phyloP scores from a whole-genome alignment of 2,797 vertebrate species.

The Pteropus rufus region DNA sequence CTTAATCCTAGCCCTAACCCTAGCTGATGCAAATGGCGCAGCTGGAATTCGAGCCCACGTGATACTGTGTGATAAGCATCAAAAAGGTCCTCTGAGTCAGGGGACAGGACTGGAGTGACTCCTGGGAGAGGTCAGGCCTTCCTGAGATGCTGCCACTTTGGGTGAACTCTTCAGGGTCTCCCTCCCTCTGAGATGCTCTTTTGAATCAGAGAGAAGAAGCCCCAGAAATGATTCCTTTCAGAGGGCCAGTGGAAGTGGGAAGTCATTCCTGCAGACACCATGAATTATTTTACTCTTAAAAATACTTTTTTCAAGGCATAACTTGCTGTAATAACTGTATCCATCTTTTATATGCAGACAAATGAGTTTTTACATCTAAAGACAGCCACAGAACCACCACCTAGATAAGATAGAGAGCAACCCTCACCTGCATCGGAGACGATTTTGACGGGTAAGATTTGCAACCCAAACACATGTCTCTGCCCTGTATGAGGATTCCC shows the following conservation, averaged over 20 bases:
- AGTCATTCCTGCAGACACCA: background rate
- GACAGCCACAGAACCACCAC: accelerated
- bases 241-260: background rate
- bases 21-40: background rate
- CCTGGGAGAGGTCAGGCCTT: background rate
- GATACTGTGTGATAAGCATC: background rate
- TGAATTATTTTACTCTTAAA: background rate
- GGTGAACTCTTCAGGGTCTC: background rate
- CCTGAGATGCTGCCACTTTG: background rate
- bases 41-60: background rate
- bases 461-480: background rate
- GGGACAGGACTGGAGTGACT: background rate
- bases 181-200: background rate
- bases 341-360: background rate
- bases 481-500: background rate
- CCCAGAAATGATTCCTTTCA: background rate
- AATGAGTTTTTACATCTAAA: background rate
- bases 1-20: background rate
- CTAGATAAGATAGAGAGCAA: accelerated
- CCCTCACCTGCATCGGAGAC: too few relatives aligned
- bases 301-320: background rate
- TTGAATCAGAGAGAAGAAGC: background rate
- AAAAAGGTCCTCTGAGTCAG: background rate
- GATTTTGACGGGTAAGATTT: background rate
- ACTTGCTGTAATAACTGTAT: too few relatives aligned